phyloP scores from a whole-genome alignment of 1,140 invertebrate genomes.

The Pemphigus obesinymphae region DNA sequence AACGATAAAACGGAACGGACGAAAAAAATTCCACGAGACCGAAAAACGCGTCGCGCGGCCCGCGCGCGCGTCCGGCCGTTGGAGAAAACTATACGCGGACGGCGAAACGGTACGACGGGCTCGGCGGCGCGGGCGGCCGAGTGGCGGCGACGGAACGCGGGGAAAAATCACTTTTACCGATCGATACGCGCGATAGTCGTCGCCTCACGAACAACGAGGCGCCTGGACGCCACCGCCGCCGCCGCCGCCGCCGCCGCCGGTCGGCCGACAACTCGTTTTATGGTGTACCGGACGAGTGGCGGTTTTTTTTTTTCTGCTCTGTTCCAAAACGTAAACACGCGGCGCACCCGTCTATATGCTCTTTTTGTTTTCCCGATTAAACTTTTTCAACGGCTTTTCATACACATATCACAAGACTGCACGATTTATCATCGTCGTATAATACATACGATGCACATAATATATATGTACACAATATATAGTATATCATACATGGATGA shows the following conservation, averaged over 20 bases:
- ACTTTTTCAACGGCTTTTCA: background rate
- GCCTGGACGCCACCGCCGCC: background rate
- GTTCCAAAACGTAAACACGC: background rate
- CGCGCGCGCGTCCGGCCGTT: no score
- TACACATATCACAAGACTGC: no score
- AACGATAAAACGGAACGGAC: background rate
- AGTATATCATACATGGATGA: no score
- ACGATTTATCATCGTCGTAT: no score
- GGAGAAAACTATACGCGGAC: background rate
- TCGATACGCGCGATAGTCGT: conserved; percentile 33
- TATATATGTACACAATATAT: no score
- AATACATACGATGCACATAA: no score
- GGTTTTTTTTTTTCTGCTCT: background rate
- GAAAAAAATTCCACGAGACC: conserved; percentile 3
- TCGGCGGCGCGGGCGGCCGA: background rate
- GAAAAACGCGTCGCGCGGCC: conserved; percentile 25
- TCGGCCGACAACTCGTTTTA: background rate
- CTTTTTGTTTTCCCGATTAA: background rate
- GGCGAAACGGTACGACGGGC: background rate
- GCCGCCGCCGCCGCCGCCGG: background rate
- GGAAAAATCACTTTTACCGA: conserved; percentile 39
- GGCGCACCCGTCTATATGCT: no score
- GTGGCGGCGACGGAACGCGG: background rate
- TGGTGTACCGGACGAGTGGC: background rate
- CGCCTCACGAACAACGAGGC: conserved; percentile 35